These are phyloP conservation scores for Drosophila subobscura DNA, from an alignment of 1,140 invertebrate genomes.

Conservation along the genomic window DNA sequence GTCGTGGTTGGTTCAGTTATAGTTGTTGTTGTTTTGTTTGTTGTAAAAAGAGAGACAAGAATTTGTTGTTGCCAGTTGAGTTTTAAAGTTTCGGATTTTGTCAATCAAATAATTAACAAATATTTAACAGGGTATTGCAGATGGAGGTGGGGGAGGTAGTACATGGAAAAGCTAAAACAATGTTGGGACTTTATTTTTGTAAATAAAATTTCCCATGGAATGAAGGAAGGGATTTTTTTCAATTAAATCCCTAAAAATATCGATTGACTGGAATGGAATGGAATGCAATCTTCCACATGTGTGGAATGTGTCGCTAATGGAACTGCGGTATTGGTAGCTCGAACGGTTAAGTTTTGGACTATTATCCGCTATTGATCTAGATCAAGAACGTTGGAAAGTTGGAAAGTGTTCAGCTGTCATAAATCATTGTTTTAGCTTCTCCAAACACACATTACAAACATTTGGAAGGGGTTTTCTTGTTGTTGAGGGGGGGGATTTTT, in stretches of 20 bases:
- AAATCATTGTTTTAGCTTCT: slow-evolving; percentile 58
- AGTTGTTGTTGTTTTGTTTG: slow-evolving; percentile 35
- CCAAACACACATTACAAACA: slow-evolving; percentile 38
- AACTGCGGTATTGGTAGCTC: not conserved
- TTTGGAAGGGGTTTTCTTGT: not conserved
- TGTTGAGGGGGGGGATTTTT: not conserved
- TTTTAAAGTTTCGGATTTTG: slow-evolving; percentile 51
- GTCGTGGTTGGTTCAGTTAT: slow-evolving; percentile 23
- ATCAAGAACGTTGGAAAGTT: slow-evolving; percentile 7
- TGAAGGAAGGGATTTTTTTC: too few relatives aligned
- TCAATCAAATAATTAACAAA: slow-evolving; percentile 42
- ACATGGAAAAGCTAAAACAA: slow-evolving; percentile 50
- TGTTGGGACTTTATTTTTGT: slow-evolving; percentile 20
- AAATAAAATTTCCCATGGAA: not conserved
- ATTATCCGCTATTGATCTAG: slow-evolving; percentile 5
- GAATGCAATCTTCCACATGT: not conserved
- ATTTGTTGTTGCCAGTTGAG: slow-evolving; percentile 75
- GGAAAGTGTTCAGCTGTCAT: slow-evolving; percentile 9
- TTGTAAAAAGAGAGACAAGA: slow-evolving; percentile 73
- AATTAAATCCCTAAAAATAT: too few relatives aligned
- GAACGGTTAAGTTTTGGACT: not conserved
- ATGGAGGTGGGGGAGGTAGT: not conserved
- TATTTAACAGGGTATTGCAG: slow-evolving; percentile 28
- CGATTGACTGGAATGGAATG: too few relatives aligned
- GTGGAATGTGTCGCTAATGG: not conserved